Evolutionary conservation across 1,140 invertebrate species (phyloP).

Genomic region (Monomorium pharaonis): DNA sequence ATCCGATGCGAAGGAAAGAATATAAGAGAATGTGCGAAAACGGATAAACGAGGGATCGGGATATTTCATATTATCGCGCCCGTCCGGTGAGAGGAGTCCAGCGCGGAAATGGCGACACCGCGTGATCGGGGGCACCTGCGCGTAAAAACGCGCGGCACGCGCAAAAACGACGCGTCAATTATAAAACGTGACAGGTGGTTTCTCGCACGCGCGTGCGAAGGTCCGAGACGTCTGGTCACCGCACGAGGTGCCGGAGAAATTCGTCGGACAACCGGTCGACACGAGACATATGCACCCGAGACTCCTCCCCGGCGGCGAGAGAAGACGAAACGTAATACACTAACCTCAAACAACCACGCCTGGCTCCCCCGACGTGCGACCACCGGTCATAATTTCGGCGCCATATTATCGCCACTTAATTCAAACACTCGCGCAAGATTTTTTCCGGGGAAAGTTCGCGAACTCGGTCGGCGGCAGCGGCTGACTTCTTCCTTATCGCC

Average conservation of each 20-base stretch:
- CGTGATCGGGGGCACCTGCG: not conserved
- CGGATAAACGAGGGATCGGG: too few species aligned
- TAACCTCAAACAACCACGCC: conserved; percentile 75
- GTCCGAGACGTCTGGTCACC: too few species aligned
- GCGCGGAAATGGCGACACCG: too few species aligned
- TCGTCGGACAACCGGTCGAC: too few species aligned
- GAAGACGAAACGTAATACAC: conserved; percentile 57
- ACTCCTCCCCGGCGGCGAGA: conserved; percentile 5
- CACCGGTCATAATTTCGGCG: conserved; percentile 74
- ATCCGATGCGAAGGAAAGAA: not conserved
- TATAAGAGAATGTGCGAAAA: not conserved
- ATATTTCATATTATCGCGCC: not conserved
- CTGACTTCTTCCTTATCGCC: conserved; percentile 37
- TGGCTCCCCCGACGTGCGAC: conserved; percentile 70
- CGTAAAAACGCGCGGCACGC: not conserved
- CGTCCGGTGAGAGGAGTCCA: too few species aligned
- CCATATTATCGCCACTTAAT: conserved; percentile 78
- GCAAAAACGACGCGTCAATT: conserved; percentile 61
- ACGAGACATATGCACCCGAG: too few species aligned
- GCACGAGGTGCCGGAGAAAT: too few species aligned
- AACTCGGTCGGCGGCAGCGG: conserved; percentile 30
- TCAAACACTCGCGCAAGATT: conserved; percentile 78
- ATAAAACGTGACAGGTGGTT: conserved; percentile 60
- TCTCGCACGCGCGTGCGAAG: not conserved
- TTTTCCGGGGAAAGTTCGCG: conserved; percentile 67